Conservation (phyloP, 2,797 vertebrate genomes). For the Clarias fuscus region DNA sequence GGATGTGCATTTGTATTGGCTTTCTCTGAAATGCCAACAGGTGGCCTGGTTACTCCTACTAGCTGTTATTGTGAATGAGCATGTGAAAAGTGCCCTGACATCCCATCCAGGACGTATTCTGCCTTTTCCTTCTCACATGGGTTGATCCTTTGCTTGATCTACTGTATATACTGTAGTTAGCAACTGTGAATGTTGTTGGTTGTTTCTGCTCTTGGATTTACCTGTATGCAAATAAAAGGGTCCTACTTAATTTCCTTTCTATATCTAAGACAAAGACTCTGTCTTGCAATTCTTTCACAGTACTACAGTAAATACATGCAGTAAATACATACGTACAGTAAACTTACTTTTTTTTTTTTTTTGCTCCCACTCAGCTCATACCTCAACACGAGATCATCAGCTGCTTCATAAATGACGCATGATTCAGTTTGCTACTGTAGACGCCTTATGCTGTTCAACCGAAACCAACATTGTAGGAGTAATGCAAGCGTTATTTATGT, state of each 20-base stretch:
- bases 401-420: constrained; percentile 7
- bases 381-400: background rate
- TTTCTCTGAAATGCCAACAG: background rate
- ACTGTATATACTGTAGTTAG: background rate
- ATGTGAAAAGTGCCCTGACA: background rate
- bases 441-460: background rate
- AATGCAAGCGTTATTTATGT: constrained; percentile 23
- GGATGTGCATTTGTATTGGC: background rate
- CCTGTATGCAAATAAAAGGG: background rate
- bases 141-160: background rate
- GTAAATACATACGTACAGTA: too few species aligned
- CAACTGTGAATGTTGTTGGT: background rate
- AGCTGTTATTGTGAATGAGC: background rate
- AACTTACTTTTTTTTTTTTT: background rate
- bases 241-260: background rate
- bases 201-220: background rate
- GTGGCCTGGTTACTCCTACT: background rate
- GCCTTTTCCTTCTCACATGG: background rate
- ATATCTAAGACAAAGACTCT: background rate
- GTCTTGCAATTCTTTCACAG: background rate
- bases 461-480: background rate
- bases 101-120: background rate
- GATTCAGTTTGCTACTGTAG: constrained; percentile 10
- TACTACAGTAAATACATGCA: background rate
- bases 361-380: background rate